Base-by-base conservation (phyloP, 2,888 invertebrate genomes). In the Embidobia sp. region DNA sequence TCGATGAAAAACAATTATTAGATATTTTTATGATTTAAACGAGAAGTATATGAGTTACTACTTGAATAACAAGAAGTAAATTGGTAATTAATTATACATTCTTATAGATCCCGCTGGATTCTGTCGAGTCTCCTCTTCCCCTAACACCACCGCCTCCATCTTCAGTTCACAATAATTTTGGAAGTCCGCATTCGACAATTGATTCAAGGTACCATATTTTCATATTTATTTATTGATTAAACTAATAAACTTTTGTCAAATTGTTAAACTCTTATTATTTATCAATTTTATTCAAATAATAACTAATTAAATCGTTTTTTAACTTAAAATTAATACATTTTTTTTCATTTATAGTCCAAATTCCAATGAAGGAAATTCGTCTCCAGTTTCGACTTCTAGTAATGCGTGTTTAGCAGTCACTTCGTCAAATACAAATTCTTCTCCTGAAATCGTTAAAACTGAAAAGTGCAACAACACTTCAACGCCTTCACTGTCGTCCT, bases 141-240 rank as follows among this genome's bases (percentile, higher is more conserved):
- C n/a, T n/a, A n/a, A n/a, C n/a, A n/a, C n/a, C n/a, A n/a, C 66
- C 85, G 6, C 35, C 57, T 79, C 74, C 61, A 18, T 2, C 42
- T 22, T 22, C 53, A 10, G 7, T 76, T 42, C 85, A 42, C 53
- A 82, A 13, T 37, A 88, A 82, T 73, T 83, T 82, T 57, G 84
- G 84, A 33, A 87, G 85, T 72, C 85, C 87, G 1, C 87, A 84
- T 15, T 79, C 82, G 2, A 74, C 85, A 1, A 81, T 82, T n/a
- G 88, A 89, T 29, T 83, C 84, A 70, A 84, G 82, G 89, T 89
- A 77, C n/a, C n/a, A n/a, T n/a, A n/a, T n/a, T n/a, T n/a, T n/a
- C n/a, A n/a, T n/a, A n/a, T n/a, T n/a, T n/a, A n/a, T n/a, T n/a
- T n/a, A n/a, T n/a, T n/a, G n/a, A n/a, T n/a, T n/a, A n/a, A n/a